Evolutionary conservation across 2,113 vertebrate species (phyloP).

Genomic region (Nyctereutes procyonoides): DNA sequence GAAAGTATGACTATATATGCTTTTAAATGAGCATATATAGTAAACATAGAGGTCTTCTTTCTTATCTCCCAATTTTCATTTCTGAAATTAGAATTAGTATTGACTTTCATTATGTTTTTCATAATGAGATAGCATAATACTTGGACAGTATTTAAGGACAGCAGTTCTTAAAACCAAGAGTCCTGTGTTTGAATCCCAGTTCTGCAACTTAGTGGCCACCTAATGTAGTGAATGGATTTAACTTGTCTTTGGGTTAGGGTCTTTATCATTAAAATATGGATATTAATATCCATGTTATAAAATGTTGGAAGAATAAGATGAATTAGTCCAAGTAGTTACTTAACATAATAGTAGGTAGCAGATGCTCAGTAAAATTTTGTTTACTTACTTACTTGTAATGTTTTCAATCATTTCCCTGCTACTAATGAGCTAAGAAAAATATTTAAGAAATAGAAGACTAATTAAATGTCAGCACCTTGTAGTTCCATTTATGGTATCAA

Average conservation of each 20-base stretch:
- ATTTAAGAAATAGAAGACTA: background rate
- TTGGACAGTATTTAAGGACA: background rate
- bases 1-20: background rate
- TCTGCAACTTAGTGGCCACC: background rate
- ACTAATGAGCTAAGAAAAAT: background rate
- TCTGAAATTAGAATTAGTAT: background rate
- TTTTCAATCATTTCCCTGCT: background rate
- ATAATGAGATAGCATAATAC: background rate
- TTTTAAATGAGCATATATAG: background rate
- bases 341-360: background rate
- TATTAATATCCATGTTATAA: background rate
- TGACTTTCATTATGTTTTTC: background rate
- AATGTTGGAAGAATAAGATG: background rate
- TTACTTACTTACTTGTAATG: background rate
- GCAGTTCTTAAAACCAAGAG: background rate
- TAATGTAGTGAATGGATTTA: background rate
- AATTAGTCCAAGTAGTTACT: background rate
- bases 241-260: background rate
- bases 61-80: background rate
- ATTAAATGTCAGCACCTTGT: background rate
- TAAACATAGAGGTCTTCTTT: background rate
- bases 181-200: background rate
- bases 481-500: background rate
- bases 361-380: background rate
- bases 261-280: background rate